These are phyloP conservation scores for Rhea americana DNA, from an alignment of 2,113 vertebrate genomes.

Conservation along the genomic window DNA sequence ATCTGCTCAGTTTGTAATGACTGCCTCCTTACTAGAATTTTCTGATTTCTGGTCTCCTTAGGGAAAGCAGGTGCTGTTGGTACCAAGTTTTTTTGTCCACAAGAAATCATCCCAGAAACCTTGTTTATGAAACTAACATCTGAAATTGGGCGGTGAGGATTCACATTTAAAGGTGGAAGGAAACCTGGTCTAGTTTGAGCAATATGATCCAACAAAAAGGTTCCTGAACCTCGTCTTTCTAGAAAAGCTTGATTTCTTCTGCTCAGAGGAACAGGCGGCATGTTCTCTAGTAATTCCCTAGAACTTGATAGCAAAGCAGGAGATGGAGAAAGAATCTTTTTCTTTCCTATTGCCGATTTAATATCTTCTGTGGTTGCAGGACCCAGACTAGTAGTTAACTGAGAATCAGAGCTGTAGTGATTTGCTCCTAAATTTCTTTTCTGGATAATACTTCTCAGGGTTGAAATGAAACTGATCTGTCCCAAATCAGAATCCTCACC, in stretches of 20 bases:
- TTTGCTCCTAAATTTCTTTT: constrained; percentile 81
- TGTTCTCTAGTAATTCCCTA: constrained; percentile 79
- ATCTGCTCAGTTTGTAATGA: constrained; percentile 91
- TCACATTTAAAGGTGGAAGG: constrained; percentile 84
- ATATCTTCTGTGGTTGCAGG: constrained; percentile 53
- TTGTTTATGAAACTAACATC: constrained; percentile 74
- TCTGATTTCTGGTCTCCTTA: constrained; percentile 78
- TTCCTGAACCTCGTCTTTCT: constrained; percentile 80
- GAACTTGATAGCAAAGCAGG: constrained; percentile 77
- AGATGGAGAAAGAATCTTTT: constrained; percentile 76
- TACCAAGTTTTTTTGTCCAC: constrained; percentile 75
- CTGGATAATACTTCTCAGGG: constrained; percentile 80
- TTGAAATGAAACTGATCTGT: constrained; percentile 80
- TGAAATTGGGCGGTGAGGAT: constrained; percentile 76
- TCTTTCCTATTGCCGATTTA: constrained; percentile 75
- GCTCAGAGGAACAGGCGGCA: constrained; percentile 30
- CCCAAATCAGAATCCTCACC: constrained; percentile 74
- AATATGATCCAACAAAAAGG: constrained; percentile 77
- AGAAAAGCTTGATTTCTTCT: constrained; percentile 70
- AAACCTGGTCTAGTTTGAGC: constrained; percentile 81
- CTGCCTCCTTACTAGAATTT: constrained; percentile 84
- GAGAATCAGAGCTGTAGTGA: constrained; percentile 89
- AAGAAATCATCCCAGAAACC: constrained; percentile 68
- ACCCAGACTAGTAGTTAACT: constrained; percentile 68
- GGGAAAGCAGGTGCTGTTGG: constrained; percentile 79